Evolutionary conservation across 2,113 vertebrate species (phyloP), one percentile per base, ranked within the genome.

Genomic region (Coregonus clupeaformis): DNA sequence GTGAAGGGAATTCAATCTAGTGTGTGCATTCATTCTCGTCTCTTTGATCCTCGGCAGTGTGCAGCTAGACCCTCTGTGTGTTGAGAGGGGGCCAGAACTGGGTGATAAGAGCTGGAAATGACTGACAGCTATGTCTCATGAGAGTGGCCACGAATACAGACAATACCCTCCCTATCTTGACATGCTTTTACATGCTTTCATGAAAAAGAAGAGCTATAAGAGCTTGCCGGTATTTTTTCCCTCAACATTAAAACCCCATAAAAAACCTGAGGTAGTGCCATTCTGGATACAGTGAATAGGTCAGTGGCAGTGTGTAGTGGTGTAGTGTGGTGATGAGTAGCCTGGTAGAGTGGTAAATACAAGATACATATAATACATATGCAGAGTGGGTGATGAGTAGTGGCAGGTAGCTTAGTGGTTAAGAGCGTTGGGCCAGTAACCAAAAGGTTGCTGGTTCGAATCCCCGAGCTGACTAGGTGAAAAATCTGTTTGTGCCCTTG

Each of bases 21-120:
- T 22, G 6, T n/a, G n/a, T 60, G 57, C 13, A 60, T 60, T 60
- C 57, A 60, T 60, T 60, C 72, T 71, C 55, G 68, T 67, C 25
- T 47, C 24, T 60, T 30, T 22, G 49, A 22, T 60, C n/a, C 7
- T 59, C 68, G 69, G 60, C 70, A 63, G 57, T 62, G 30, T 27
- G 47, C 69, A 24, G 30, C 57, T 45, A 60, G 16, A 60, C 52
- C 36, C 66, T 72, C 78, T 76, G 64, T 80, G 74, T 80, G 68
- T 83, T 79, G 64, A 76, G 2, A 68, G 71, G 77, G 73, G 75
- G 57, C 68, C 75, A 73, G 70, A 59, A 73, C 55, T 27, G 14
- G 22, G 49, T 68, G 75, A 87, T 81, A 75, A 77, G 76, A 84
- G 52, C 29, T 60, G 67, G 49, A 49, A 77, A 77, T 59, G 66